Evolutionary conservation across 2,113 vertebrate genomes (phyloP).

Genomic region (Burhinus bistriatus): DNA sequence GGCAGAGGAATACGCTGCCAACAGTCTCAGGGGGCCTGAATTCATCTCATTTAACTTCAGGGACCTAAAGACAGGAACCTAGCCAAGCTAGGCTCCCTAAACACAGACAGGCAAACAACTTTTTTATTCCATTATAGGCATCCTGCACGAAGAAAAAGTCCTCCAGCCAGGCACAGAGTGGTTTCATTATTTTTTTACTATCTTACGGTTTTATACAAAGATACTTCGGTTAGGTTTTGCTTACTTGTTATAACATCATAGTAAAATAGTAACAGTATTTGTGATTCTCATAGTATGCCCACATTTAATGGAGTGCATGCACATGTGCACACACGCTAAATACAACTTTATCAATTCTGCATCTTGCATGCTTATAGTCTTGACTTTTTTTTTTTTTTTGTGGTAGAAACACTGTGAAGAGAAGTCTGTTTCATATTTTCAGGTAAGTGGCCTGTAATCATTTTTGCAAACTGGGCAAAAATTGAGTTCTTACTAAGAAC

Average conservation of each 20-base stretch:
- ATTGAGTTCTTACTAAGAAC: not conserved
- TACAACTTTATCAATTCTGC: not conserved
- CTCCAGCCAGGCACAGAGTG: not conserved
- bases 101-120: not conserved
- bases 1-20: not conserved
- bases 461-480: not conserved
- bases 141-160: not conserved
- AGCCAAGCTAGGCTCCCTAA: not conserved
- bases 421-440: not conserved
- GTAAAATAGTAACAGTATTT: not conserved
- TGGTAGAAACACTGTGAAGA: not conserved
- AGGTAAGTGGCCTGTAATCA: not conserved
- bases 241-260: not conserved
- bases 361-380: not conserved
- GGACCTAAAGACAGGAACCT: not conserved
- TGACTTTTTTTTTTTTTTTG: not conserved
- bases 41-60: not conserved
- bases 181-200: not conserved
- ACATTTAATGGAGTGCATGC: not conserved
- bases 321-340: not conserved
- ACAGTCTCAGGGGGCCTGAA: not conserved
- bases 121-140: not conserved
- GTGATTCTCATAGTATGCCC: not conserved
- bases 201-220: not conserved
- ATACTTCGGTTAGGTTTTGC: not conserved